phyloP scores from a whole-genome alignment of 2,113 vertebrate species.

The Muntiacus muntjak region DNA sequence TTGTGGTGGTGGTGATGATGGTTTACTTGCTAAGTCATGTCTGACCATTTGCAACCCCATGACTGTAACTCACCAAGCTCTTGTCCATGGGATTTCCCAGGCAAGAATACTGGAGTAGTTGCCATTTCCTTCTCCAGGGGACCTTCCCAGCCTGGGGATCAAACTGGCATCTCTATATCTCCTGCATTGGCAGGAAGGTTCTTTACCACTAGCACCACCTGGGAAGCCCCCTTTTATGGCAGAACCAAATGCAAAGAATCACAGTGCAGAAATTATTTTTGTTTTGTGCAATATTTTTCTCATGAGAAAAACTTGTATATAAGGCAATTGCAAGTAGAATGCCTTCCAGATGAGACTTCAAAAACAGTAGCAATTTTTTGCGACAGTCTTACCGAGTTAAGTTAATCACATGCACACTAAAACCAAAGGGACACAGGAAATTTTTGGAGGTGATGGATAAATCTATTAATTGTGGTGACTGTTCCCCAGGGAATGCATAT shows the following conservation, averaged over 20 bases:
- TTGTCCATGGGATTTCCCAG: not conserved
- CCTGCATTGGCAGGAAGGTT: not conserved
- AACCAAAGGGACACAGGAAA: not conserved
- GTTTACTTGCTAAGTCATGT: not conserved
- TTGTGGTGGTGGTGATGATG: not conserved
- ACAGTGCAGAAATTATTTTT: not conserved
- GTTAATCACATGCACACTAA: not conserved
- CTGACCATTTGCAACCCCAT: not conserved
- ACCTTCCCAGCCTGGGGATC: not conserved
- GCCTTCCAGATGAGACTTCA: not conserved
- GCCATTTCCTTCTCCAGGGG: not conserved
- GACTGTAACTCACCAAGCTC: not conserved
- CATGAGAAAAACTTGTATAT: not conserved
- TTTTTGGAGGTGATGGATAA: not conserved
- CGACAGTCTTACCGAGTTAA: not conserved
- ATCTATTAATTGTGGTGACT: not conserved
- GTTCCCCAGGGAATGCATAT: not conserved
- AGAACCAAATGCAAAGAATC: not conserved
- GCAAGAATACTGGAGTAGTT: not conserved
- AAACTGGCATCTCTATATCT: not conserved
- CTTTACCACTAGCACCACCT: not conserved
- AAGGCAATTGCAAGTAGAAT: not conserved
- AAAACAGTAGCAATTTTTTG: not conserved
- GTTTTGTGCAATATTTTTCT: not conserved
- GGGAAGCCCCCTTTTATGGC: not conserved